Base-by-base conservation (phyloP, 2,113 vertebrate genomes). In the Oceanites oceanicus region DNA sequence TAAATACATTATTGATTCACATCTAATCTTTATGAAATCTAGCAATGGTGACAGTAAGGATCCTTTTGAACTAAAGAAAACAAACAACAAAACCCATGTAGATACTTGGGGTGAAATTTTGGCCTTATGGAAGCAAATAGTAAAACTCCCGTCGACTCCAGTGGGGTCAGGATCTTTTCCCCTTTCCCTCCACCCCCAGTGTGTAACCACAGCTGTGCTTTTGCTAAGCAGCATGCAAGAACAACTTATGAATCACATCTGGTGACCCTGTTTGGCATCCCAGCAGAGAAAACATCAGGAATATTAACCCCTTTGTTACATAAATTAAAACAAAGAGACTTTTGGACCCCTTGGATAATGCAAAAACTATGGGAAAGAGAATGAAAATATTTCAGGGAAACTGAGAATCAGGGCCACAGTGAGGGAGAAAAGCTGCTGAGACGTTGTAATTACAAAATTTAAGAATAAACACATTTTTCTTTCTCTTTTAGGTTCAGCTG, bases 121-220 rank as follows among this genome's bases (percentile, higher is more conserved):
- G 95, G 90, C 66, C 80, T 92, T 0, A 0, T 94, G 83, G 94
- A 95, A 94, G 88, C 82, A 95, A 95, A 95, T 92, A 94, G 73
- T 92, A 88, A 97, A 94, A 97, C 73, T 97, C 80, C 30, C 0
- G 0, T 92, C 97, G 92, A 95, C 88, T 97, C 70, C 88, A 91
- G 4, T 2, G 6, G 83, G 95, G 96, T 97, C 96, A 95, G 77
- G 92, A 95, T 97, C 91, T 95, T 92, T 96, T 96, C 96, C 91
- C 94, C 96, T 96, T 93, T 97, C 84, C 70, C 61, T 96, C 93
- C 94, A 97, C 96, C 92, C 92, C 8, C 88, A 59, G 50, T 61
- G 83, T 85, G 86, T 61, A 66, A 63, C 61, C 62, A 90, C 92
- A 94, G 50, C 50, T 85, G 73, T 90, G 55, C 61, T 66, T 83